Evolutionary conservation across 2,888 invertebrate genomes (phyloP), one percentile per base, ranked within the genome.

Genomic region (Drosophila merina): DNA sequence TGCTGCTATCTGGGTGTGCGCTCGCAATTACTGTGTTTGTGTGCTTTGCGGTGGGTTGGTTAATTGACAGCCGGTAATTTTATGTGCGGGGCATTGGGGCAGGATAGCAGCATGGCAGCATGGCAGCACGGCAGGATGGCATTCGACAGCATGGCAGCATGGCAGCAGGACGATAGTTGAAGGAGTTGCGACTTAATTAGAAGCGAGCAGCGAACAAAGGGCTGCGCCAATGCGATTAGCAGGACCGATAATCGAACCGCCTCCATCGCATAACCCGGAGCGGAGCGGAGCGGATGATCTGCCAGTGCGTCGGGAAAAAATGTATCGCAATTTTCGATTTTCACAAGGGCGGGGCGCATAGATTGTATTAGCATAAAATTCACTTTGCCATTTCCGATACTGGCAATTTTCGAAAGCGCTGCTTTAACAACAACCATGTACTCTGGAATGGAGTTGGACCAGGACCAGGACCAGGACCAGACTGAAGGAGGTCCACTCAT

Each of bases 381-480:
- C 80, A 78, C 75, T 83, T 76, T 73, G 70, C 66, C 76, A 80
- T 80, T 78, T 86, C 80, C 81, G 81, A 74, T 68, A 72, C 80
- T 82, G 87, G 87, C 85, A 87, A 85, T 85, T 87, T 87, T 85
- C 82, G 86, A 83, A 85, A 87, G 85, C 85, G 87, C 85, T 84
- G 73, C 33, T 10, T 5, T n/a, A n/a, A 33, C 33, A 33, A 10
- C 10, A 4, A 33, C 36, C 5, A 36, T 6, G n/a, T 5, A 4
- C n/a, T n/a, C 12, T 36, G n/a, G n/a, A 36, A 12, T n/a, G 79
- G 75, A 68, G 75, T 70, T 55, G 74, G 59, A 14, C 14, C 69
- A 44, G 47, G 20, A 20, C 73, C 69, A 44, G 47, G 20, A 20
- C 73, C 69, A 44, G 47, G 51, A 57, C 57, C 59, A 47, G 52